Evolutionary conservation across 2,113 vertebrate genomes (phyloP).

Genomic region (Anguilla rostrata): DNA sequence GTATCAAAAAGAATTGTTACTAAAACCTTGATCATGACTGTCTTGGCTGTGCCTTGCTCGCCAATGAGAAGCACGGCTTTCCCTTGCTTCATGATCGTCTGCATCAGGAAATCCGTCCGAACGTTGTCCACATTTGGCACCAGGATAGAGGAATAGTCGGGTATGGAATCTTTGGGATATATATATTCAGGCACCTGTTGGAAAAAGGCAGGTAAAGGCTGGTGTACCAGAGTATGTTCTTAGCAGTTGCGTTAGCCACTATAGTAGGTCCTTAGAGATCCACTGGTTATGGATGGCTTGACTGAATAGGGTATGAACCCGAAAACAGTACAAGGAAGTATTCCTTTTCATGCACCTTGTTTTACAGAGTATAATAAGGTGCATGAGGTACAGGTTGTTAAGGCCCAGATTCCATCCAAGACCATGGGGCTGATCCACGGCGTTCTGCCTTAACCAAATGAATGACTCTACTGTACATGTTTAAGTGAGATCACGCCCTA

Average conservation of each 20-base stretch:
- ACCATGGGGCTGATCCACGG: too few species aligned
- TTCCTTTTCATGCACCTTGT: too few species aligned
- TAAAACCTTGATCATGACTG: conserved; percentile 79
- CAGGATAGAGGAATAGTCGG: conserved; percentile 78
- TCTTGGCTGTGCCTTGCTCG: conserved; percentile 83
- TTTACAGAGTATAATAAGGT: too few species aligned
- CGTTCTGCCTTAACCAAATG: too few species aligned
- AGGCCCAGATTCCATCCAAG: too few species aligned
- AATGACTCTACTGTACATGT: neutral
- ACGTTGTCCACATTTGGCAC: conserved; percentile 84
- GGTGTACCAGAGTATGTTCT: neutral
- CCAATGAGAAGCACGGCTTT: conserved; percentile 81
- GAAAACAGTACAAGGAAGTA: too few species aligned
- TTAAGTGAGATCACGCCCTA: neutral
- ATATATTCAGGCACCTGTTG: conserved; percentile 77
- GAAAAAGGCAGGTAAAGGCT: conserved; percentile 2
- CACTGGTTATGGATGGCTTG: too few species aligned
- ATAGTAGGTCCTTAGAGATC: too few species aligned
- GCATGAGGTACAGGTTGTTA: too few species aligned
- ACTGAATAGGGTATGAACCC: too few species aligned
- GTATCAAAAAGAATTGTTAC: neutral
- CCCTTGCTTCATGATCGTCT: conserved; percentile 74
- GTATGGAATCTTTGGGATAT: conserved; percentile 74
- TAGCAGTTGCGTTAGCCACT: neutral
- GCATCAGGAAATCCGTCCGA: conserved; percentile 75